Evolutionary conservation across 2,113 vertebrate genomes (phyloP).

Genomic region (Ptychochromis oligacanthus): DNA sequence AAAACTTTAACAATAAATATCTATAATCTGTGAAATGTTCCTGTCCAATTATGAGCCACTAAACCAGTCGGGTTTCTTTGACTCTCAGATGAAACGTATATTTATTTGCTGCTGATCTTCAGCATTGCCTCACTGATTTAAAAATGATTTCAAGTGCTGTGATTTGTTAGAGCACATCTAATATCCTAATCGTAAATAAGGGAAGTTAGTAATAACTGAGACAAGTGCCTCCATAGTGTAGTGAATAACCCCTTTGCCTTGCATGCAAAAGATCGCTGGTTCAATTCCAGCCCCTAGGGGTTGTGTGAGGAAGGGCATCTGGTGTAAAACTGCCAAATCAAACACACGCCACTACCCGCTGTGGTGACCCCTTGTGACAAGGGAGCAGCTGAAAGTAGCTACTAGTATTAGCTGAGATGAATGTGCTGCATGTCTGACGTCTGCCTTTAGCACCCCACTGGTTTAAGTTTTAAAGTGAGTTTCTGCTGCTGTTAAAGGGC

Average conservation of each 20-base stretch:
- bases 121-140: neutral
- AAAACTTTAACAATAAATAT: neutral
- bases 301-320: too few species aligned
- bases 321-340: too few species aligned
- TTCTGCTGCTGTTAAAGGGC: neutral
- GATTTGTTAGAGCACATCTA: conserved; percentile 5
- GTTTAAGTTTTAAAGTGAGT: neutral
- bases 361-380: too few species aligned
- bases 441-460: neutral
- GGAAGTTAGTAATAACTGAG: neutral
- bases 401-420: conserved; percentile 4
- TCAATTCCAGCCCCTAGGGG: too few species aligned
- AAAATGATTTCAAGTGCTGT: conserved; percentile 17
- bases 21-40: neutral
- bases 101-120: neutral
- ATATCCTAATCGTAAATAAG: neutral
- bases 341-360: too few species aligned
- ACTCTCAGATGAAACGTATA: neutral
- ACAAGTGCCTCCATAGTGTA: too few species aligned
- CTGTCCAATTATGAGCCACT: neutral
- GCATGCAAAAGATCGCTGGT: too few species aligned
- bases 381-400: too few species aligned
- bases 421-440: conserved; percentile 4
- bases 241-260: too few species aligned
- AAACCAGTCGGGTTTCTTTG: neutral